A percentile compares a stretch with the other conserved stretches of the same genome.
Conservation (phyloP, 2,113 vertebrate genomes). For the Ramphastos sulfuratus region DNA sequence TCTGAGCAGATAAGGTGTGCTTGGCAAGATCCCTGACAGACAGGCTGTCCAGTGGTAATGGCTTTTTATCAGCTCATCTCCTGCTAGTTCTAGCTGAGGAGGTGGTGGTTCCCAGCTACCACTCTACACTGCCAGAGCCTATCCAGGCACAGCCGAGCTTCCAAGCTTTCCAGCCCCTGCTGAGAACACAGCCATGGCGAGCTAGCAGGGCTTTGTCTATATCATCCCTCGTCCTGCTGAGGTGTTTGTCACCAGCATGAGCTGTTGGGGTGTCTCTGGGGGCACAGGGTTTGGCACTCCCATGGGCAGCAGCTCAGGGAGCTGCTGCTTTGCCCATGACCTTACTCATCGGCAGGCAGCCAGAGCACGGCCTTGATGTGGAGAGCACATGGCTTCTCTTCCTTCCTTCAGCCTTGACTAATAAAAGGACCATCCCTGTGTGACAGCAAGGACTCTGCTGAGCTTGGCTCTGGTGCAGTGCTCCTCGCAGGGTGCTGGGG, state of each 20-base stretch:
- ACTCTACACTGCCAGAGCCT: not conserved
- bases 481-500: accelerated
- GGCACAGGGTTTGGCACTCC: not conserved
- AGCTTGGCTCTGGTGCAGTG: accelerated
- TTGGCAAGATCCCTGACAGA: not conserved
- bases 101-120: not conserved
- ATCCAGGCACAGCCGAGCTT: not conserved
- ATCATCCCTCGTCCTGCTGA: not conserved
- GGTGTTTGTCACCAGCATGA: accelerated
- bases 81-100: not conserved
- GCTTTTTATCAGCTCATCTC: not conserved
- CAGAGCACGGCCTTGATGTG: not conserved
- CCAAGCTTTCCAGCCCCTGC: not conserved
- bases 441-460: not conserved
- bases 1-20: not conserved
- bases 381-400: not conserved
- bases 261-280: not conserved
- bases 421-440: not conserved
- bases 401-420: conserved; percentile 33
- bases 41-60: not conserved
- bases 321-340: not conserved
- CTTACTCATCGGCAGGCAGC: not conserved
- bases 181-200: accelerated
- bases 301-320: not conserved
- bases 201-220: not conserved